These are phyloP conservation scores for Drosophila algonquin DNA, from an alignment of 2,888 invertebrate genomes.

Conservation along the genomic window DNA sequence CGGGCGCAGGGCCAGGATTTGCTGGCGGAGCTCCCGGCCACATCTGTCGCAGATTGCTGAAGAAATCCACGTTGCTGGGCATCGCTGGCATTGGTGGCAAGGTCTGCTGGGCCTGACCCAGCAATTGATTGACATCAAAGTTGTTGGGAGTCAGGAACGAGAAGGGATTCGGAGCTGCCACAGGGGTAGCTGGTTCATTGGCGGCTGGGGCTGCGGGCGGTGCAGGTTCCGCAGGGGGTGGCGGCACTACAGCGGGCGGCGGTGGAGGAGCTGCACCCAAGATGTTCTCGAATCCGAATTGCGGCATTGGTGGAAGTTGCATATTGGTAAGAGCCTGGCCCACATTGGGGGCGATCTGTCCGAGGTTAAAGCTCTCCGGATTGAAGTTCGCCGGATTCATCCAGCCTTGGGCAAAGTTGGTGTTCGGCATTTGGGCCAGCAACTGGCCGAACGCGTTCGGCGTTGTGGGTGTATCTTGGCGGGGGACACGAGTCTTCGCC, in stretches of 20 bases:
- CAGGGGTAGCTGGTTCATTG: slow-evolving; percentile 7
- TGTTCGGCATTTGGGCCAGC: slow-evolving; percentile 39
- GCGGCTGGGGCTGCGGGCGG: slow-evolving; percentile 7
- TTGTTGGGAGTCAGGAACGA: slow-evolving; percentile 25
- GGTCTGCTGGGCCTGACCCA: slow-evolving; percentile 23
- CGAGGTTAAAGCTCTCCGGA: slow-evolving; percentile 30
- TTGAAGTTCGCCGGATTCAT: slow-evolving; percentile 1
- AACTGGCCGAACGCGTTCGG: slow-evolving; percentile 21
- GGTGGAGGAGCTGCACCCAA: slow-evolving; percentile 49
- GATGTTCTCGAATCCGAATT: slow-evolving; percentile 15
- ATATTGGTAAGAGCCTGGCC: slow-evolving; percentile 29
- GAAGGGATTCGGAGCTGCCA: slow-evolving; percentile 7
- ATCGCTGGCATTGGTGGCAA: slow-evolving; percentile 12
- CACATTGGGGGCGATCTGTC: slow-evolving; percentile 20
- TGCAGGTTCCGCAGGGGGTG: slow-evolving; percentile 10
- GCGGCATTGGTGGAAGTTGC: neutral
- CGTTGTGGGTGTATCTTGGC: slow-evolving; percentile 48
- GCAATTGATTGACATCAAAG: slow-evolving; percentile 27
- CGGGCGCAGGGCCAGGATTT: neutral
- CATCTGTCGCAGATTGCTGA: slow-evolving; percentile 50
- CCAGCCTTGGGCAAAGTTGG: slow-evolving; percentile 13
- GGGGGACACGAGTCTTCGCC: slow-evolving; percentile 49
- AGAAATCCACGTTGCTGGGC: slow-evolving; percentile 41
- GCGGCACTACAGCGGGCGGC: neutral
- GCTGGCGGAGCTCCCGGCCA: slow-evolving; percentile 25